Base-by-base conservation (phyloP, 1,140 invertebrate genomes). In the Araneus ventricosus region DNA sequence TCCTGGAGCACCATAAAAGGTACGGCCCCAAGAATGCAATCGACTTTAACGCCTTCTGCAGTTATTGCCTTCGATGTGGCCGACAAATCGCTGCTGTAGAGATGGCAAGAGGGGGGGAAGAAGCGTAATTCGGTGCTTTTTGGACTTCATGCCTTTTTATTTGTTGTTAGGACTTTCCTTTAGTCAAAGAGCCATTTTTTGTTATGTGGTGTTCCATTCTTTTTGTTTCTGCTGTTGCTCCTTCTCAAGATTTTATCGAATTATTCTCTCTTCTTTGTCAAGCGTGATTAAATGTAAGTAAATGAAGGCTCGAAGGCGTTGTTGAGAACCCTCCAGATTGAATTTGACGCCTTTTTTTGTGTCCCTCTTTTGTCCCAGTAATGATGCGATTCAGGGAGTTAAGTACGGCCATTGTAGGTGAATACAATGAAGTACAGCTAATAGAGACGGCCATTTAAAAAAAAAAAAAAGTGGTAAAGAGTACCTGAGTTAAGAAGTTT, bases 31-130 rank as follows among this genome's bases (percentile, higher is more conserved):
- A 63, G 82, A 92, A 86, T 70, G 90, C 61, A 92, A 86, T 92
- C 86, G 59, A 75, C 82, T 92, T 92, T 92, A 86, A 92, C 82
- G 82, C 82, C 61, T 79, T 91, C 79, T 67, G 37, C 63, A 41
- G 80, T 92, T 92, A 92, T 86, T 91, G 34, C 52, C 80, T 91
- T 67, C 41, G 17, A 87, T 37, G 85, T 41, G 52, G 30, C 34
- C 85, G 61, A 45, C 61, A 88, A 70, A 88, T 88, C 67, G 84
- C 84, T 59, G 84, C 84, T 52, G 45, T 52, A 45, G 45, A 75
- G 70, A 67, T 61, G 59, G 59, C 59, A 61, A n/a, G 59, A 6
- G 24, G 59, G 17, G 24, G 63, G 27, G 6, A 17, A 17, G 39
- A 34, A 80, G 75, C 82, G 39, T 34, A 86, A 86, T 45, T 59